Evolutionary conservation across 2,113 vertebrate species (phyloP).

Genomic region (Odontesthes bonariensis): DNA sequence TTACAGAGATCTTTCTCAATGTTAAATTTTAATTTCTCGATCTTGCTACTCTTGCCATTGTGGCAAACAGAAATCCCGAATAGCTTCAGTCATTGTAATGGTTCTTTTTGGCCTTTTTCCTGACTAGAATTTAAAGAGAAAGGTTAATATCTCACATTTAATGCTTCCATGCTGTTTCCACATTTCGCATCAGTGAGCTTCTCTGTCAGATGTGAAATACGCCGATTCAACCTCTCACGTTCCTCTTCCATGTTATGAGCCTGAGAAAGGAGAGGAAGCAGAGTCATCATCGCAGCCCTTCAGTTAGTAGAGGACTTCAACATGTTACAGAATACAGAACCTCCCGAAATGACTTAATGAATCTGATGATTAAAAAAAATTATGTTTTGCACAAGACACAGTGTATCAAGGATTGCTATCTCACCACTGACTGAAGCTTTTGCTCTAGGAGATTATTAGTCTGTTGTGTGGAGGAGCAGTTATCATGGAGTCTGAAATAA

Average conservation of each 20-base stretch:
- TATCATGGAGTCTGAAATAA: conserved; percentile 79
- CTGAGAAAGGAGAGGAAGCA: conserved; percentile 53
- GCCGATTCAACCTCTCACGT: conserved; percentile 76
- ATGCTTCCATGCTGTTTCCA: conserved; percentile 75
- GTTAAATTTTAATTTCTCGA: neutral
- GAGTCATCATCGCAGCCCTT: neutral
- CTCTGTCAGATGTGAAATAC: conserved; percentile 79
- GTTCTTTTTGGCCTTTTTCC: neutral
- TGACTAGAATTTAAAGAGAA: neutral
- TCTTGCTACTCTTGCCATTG: neutral
- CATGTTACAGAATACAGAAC: neutral
- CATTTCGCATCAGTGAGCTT: conserved; percentile 76
- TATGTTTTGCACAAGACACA: neutral
- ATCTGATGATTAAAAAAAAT: neutral
- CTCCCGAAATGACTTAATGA: neutral
- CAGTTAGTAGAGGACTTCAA: neutral
- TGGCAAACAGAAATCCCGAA: neutral
- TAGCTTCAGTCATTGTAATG: neutral
- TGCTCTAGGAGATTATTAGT: conserved; percentile 78
- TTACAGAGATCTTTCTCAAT: neutral
- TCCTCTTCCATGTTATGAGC: conserved; percentile 79
- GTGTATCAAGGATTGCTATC: conserved; percentile 1
- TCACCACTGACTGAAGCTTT: conserved; percentile 81
- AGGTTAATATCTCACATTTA: conserved; percentile 76
- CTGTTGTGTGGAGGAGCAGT: conserved; percentile 77